phyloP scores from a whole-genome alignment of 2,113 vertebrate genomes.

The Corythaeola cristata region DNA sequence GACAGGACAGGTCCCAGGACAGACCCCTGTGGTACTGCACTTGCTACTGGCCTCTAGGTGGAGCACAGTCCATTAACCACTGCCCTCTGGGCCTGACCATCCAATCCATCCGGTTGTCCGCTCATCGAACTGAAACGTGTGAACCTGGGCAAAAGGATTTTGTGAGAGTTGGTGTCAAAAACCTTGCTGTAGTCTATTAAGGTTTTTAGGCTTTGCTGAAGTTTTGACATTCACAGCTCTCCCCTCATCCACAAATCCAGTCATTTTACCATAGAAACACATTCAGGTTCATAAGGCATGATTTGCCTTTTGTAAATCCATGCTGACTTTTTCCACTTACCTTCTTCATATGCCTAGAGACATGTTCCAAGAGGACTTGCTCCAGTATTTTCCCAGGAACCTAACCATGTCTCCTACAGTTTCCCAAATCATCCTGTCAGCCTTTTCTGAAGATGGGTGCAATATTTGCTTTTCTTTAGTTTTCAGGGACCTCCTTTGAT shows the following conservation, averaged over 20 bases:
- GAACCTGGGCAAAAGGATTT: background rate
- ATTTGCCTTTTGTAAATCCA: background rate
- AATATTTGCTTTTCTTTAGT: background rate
- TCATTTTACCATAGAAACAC: background rate
- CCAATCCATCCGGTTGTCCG: fast-evolving
- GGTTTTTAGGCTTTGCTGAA: background rate
- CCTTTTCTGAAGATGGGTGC: background rate
- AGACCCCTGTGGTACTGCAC: background rate
- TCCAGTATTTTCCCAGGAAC: background rate
- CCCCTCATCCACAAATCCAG: background rate
- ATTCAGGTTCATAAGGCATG: background rate
- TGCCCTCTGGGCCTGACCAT: background rate
- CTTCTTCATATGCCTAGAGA: background rate
- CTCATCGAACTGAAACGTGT: background rate
- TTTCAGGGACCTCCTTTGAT: background rate
- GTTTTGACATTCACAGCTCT: background rate
- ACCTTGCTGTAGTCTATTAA: background rate
- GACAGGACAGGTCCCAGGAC: background rate
- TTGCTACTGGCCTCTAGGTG: background rate
- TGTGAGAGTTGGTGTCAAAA: background rate
- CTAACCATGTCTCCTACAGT: background rate
- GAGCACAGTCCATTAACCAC: background rate
- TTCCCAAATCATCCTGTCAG: background rate
- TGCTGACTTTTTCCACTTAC: background rate
- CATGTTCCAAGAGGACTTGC: background rate